Conservation (phyloP, 92 coral and sea anemone species). For the Siderastrea radians region DNA sequence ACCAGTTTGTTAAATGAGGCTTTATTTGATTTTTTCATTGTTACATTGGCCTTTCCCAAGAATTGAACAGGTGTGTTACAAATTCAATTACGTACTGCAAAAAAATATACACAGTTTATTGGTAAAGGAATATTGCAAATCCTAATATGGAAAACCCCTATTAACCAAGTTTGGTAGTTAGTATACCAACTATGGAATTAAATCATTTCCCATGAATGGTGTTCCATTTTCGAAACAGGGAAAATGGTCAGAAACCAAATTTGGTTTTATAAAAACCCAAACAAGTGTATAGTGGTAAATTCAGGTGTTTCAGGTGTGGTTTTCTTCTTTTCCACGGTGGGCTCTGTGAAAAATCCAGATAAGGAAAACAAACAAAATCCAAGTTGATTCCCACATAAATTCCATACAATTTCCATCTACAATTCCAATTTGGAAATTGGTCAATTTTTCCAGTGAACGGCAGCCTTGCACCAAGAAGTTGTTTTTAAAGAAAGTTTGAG, state of each 20-base stretch:
- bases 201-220: slow-evolving; percentile 16
- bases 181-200: slow-evolving; percentile 18
- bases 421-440: slow-evolving; percentile 27
- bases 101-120: too few species aligned
- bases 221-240: slow-evolving; percentile 14
- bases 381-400: slow-evolving; percentile 31
- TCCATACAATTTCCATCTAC: slow-evolving; percentile 32
- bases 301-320: slow-evolving; percentile 5
- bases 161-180: slow-evolving; percentile 18
- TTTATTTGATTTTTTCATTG: too few species aligned
- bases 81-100: too few species aligned
- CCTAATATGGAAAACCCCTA: slow-evolving; percentile 25
- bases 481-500: too few species aligned
- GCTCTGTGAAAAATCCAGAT: slow-evolving; percentile 21
- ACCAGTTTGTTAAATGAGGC: too few species aligned
- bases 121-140: background rate
- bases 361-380: background rate
- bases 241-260: slow-evolving; percentile 37
- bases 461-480: too few species aligned
- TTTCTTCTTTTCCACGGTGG: slow-evolving; percentile 22
- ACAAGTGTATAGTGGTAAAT: slow-evolving; percentile 15
- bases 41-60: too few species aligned
- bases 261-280: slow-evolving; percentile 24
- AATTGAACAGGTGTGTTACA: too few species aligned
- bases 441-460: slow-evolving; percentile 31